phyloP scores from a whole-genome alignment of 2,113 vertebrate species.

The Poecilia latipinna region DNA sequence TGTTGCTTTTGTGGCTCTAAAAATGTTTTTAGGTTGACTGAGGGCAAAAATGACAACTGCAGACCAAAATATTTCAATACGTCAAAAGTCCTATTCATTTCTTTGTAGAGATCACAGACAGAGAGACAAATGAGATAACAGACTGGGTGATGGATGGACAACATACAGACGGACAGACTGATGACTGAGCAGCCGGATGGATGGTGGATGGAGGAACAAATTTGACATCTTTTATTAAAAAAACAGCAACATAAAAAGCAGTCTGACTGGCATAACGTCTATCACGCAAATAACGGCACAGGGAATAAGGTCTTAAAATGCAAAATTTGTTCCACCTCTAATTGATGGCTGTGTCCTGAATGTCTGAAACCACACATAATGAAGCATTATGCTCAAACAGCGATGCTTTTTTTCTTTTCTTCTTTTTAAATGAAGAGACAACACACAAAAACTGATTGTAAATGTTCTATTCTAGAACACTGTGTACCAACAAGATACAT shows the following conservation, averaged over 20 bases:
- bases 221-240: not conserved
- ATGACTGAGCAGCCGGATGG: not conserved
- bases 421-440: conserved; percentile 41
- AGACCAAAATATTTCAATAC: too few relatives aligned
- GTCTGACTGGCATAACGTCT: too few relatives aligned
- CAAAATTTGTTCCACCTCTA: too few relatives aligned
- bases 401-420: not conserved
- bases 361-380: not conserved
- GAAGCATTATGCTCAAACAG: not conserved
- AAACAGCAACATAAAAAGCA: too few relatives aligned
- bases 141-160: not conserved
- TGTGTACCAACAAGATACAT: conserved; percentile 89
- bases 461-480: conserved; percentile 95
- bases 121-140: not conserved
- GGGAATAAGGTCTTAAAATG: too few relatives aligned
- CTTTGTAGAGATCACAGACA: too few relatives aligned
- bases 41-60: too few relatives aligned
- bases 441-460: conserved; percentile 74
- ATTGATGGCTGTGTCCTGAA: not conserved
- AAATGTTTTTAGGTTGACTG: too few relatives aligned
- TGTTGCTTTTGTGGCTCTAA: too few relatives aligned
- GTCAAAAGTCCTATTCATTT: too few relatives aligned
- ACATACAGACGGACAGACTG: not conserved
- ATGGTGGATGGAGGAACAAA: not conserved
- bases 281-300: too few relatives aligned